Evolutionary conservation across 53 echinoderm and acorn worm species (phyloP), one percentile per base, ranked within the genome.

Genomic region (Hippasteria phrygiana): DNA sequence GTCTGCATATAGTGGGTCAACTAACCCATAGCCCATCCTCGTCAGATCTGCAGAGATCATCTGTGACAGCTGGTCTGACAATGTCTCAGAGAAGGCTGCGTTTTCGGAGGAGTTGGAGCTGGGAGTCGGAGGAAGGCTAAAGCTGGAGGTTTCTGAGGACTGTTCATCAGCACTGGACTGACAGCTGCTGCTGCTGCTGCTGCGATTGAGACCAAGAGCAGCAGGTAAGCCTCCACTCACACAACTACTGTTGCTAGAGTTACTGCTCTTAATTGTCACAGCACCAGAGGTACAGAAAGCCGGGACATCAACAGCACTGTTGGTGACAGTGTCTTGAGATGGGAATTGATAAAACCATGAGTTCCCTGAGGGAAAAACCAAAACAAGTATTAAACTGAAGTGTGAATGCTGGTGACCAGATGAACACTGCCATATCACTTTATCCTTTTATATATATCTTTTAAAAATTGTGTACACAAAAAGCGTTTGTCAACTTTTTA

Each of bases 251-350:
- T 88, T 87, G 55, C 95, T 95, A 22, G 93, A 93, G 42, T 77
- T 89, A 75, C 91, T 92, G 77, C 97, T 95, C 22, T 92, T 92
- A 79, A 97, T 91, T 24, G 97, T 95, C 65, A 95, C 85, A 59
- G 91, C 93, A 43, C 95, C 97, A 75, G 92, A 88, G 36, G 88
- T 80, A 54, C 95, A 97, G 77, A 97, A 97, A 5, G 97, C 88
- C 17, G 88, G 92, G 63, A 86, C 90, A 22, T 92, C 94, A 11
- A 69, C 83, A 7, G 91, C 83, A 29, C 88, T 70, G 38, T 47
- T 85, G 50, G 27, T 43, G 28, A 56, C 41, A 40, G 71, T 38
- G 29, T 31, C 33, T 5, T 10, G 17, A 64, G 82, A 24, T 12
- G 69, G 71, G 71, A 85, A 85, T 10, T 70, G 50, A 35, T n/a